phyloP scores from a whole-genome alignment of 1,140 invertebrate species.

The Pseudomyrmex gracilis region DNA sequence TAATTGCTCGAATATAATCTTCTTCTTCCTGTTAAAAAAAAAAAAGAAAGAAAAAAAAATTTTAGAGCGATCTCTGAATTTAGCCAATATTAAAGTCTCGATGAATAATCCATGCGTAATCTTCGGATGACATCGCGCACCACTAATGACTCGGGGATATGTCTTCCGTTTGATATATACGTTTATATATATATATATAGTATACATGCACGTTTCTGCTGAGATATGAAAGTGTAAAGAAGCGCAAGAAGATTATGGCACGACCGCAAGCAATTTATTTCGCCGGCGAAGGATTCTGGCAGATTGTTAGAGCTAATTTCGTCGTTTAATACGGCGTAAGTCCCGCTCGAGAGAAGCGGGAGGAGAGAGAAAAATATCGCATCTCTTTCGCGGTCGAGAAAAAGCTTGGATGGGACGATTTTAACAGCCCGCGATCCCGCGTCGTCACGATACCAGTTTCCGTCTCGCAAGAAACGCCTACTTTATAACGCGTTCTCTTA shows the following conservation, averaged over 20 bases:
- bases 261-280: slow-evolving; percentile 1
- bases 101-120: slow-evolving; percentile 42
- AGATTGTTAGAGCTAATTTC: slow-evolving; percentile 31
- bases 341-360: not conserved
- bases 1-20: slow-evolving; percentile 25
- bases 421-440: slow-evolving; percentile 24
- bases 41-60: slow-evolving; percentile 7
- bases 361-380: not conserved
- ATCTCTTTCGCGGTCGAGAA: not conserved
- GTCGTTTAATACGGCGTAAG: slow-evolving; percentile 6
- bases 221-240: slow-evolving; percentile 1
- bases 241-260: slow-evolving; percentile 1
- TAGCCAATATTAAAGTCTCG: not conserved
- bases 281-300: not conserved
- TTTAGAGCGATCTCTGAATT: not conserved
- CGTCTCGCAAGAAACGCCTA: slow-evolving; percentile 19
- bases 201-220: not conserved
- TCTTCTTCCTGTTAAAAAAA: slow-evolving; percentile 10
- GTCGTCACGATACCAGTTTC: slow-evolving; percentile 53
- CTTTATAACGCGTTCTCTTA: not conserved
- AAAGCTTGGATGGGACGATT: slow-evolving; percentile 15
- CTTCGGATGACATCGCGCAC: slow-evolving; percentile 7
- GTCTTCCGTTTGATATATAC: slow-evolving; percentile 4
- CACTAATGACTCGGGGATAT: not conserved
- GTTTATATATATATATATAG: too few relatives aligned